phyloP scores from a whole-genome alignment of 2,113 vertebrate species.

The Neotoma lepida region DNA sequence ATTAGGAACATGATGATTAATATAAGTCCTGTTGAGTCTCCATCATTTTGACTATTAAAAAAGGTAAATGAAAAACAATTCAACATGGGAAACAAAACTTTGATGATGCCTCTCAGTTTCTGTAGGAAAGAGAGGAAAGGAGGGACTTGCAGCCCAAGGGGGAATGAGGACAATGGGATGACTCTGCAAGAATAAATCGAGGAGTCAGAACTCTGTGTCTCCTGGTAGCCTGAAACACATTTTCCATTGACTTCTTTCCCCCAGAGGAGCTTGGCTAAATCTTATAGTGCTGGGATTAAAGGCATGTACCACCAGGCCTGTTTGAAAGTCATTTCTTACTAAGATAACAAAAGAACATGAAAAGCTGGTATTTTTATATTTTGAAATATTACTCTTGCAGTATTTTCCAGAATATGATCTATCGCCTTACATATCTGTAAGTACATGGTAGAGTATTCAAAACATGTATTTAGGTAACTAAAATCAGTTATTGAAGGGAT shows the following conservation, averaged over 20 bases:
- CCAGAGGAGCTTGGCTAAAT: background rate
- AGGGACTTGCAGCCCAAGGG: background rate
- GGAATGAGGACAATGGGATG: background rate
- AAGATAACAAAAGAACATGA: background rate
- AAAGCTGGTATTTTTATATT: background rate
- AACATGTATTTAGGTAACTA: background rate
- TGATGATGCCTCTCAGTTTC: background rate
- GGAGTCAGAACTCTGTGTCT: background rate
- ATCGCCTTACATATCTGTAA: background rate
- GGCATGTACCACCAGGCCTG: no score
- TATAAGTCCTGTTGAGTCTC: background rate
- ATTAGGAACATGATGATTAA: background rate
- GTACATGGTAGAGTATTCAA: background rate
- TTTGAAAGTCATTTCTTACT: background rate
- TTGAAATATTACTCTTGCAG: background rate
- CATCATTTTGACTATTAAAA: background rate
- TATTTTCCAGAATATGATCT: background rate
- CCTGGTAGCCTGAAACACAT: background rate
- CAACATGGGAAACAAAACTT: background rate
- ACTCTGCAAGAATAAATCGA: no score
- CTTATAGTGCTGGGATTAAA: background rate
- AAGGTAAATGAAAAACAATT: background rate
- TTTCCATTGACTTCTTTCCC: fast-evolving
- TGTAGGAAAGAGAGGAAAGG: background rate
- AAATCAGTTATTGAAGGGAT: background rate